Conservation (phyloP, 2,888 invertebrate genomes). For the Troides helena region DNA sequence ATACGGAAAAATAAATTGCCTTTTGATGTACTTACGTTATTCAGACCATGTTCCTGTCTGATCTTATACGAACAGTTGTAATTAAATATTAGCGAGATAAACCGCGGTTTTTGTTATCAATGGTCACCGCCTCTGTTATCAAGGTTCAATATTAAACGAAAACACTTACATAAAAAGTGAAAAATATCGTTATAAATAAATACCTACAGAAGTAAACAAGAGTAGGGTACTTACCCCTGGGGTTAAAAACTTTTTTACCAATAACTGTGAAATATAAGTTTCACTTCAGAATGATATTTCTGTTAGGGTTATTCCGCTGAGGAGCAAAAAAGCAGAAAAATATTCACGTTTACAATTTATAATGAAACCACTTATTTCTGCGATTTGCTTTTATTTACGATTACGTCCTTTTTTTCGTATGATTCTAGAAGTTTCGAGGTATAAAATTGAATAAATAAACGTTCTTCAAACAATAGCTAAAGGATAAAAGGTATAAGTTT, state of each 20-base stretch:
- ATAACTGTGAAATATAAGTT: not conserved
- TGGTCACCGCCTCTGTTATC: constrained; percentile 36
- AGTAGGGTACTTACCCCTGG: too few species aligned
- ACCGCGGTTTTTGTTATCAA: constrained; percentile 35
- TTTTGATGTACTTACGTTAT: not conserved
- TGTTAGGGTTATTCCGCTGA: not conserved
- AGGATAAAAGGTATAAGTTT: not conserved
- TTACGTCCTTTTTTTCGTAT: too few species aligned
- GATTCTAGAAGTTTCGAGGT: not conserved
- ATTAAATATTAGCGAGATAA: constrained; percentile 42
- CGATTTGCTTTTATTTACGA: too few species aligned
- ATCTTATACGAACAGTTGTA: constrained; percentile 33
- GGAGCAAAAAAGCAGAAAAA: not conserved
- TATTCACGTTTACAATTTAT: too few species aligned
- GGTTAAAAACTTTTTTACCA: not conserved
- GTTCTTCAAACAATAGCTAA: not conserved
- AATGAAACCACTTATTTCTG: too few species aligned
- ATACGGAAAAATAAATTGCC: not conserved
- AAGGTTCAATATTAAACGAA: constrained; percentile 23
- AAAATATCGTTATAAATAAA: not conserved
- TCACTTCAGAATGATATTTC: not conserved
- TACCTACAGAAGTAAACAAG: too few species aligned
- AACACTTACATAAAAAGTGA: not conserved
- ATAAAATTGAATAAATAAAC: not conserved
- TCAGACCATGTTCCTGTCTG: constrained; percentile 31